These are phyloP conservation scores for Prionailurus bengalensis DNA, from an alignment of 2,113 vertebrate genomes.

Conservation along the genomic window DNA sequence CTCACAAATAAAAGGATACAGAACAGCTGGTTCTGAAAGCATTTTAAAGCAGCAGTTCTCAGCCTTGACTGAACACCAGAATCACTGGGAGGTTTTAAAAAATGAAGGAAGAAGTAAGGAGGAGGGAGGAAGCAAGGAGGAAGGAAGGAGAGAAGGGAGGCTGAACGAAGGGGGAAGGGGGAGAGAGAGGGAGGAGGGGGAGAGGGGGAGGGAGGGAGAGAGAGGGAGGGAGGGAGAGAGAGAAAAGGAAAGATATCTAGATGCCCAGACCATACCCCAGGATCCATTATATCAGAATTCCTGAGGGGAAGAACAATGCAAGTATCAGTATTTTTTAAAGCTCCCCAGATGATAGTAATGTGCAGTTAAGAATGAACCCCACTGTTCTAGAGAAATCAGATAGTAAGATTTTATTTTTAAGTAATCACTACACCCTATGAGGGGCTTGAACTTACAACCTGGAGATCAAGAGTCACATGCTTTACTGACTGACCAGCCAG, in stretches of 20 bases:
- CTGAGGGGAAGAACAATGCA: not conserved
- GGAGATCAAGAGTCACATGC: not conserved
- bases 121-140: not conserved
- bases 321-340: constrained; percentile 1
- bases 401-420: not conserved
- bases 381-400: not conserved
- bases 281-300: constrained; percentile 37
- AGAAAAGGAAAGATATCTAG: not conserved
- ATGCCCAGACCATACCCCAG: not conserved
- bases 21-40: constrained; percentile 9
- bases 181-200: not conserved
- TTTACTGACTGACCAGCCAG: not conserved
- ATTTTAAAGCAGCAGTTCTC: constrained; percentile 50
- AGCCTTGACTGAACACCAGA: constrained; percentile 27
- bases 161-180: not conserved
- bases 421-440: not conserved
- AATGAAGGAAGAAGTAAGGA: not conserved
- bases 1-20: not conserved
- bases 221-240: not conserved
- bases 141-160: not conserved
- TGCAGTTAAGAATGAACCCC: not conserved
- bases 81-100: not conserved
- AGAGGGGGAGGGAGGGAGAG: not conserved
- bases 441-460: not conserved
- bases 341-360: not conserved